Conservation (phyloP, 2,113 vertebrate species). For the Accipiter virgatus region DNA sequence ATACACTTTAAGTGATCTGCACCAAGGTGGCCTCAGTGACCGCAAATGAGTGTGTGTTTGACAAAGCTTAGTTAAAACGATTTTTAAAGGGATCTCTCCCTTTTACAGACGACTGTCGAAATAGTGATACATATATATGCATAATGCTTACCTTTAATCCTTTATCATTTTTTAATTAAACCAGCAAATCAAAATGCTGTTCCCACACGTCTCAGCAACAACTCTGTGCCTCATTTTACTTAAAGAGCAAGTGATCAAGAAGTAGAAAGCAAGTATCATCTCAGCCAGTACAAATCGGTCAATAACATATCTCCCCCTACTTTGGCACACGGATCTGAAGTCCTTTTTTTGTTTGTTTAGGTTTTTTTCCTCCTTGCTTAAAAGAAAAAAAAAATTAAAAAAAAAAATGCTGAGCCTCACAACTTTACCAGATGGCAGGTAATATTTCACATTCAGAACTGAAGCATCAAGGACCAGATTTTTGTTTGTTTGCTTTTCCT, state of each 20-base stretch:
- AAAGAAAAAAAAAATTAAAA: neutral
- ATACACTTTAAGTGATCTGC: conserved; percentile 83
- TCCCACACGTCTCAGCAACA: conserved; percentile 76
- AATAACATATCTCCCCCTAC: conserved; percentile 74
- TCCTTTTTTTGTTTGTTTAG: conserved; percentile 69
- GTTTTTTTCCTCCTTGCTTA: conserved; percentile 28
- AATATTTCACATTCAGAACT: conserved; percentile 78
- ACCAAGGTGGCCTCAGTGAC: conserved; percentile 84
- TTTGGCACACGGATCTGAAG: conserved; percentile 75
- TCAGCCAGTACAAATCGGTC: conserved; percentile 76
- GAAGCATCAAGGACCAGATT: conserved; percentile 68
- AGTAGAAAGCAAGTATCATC: conserved; percentile 79
- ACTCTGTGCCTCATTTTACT: conserved; percentile 82
- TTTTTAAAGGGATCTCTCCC: conserved; percentile 79
- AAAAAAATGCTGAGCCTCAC: conserved; percentile 64
- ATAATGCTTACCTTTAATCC: conserved; percentile 84
- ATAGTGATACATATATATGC: conserved; percentile 72
- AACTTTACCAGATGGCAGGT: conserved; percentile 74
- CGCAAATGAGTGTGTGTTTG: conserved; percentile 82
- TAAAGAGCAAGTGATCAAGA: conserved; percentile 80
- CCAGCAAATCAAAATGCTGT: conserved; percentile 80
- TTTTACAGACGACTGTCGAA: conserved; percentile 70
- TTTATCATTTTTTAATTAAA: conserved; percentile 82
- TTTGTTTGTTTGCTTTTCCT: conserved; percentile 66
- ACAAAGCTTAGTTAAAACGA: conserved; percentile 82